A percentile compares a stretch with the other conserved stretches of the same genome.
phyloP scores from a whole-genome alignment of 2,113 vertebrate genomes.

The Sorex araneus region DNA sequence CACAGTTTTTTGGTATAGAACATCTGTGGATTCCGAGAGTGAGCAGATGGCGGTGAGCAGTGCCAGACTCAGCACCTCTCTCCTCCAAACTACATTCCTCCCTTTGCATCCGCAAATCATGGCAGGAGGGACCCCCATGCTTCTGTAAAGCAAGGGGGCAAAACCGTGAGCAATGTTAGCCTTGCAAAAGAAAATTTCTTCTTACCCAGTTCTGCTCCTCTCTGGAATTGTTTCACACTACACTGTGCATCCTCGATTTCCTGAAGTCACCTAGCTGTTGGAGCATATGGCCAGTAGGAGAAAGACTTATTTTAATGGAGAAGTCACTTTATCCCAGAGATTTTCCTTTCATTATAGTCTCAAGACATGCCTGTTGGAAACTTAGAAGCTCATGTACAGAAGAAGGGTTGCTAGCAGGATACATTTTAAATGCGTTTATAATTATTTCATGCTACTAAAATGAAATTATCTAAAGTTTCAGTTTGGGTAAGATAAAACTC shows the following conservation, averaged over 20 bases:
- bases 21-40: conserved; percentile 79
- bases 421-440: conserved; percentile 9
- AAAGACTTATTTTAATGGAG: conserved; percentile 44
- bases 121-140: background rate
- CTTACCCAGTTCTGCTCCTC: background rate
- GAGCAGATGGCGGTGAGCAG: conserved; percentile 78
- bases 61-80: conserved; percentile 76
- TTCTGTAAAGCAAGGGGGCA: conserved; percentile 48
- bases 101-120: conserved; percentile 26
- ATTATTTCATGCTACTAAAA: conserved; percentile 49
- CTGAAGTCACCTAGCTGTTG: conserved; percentile 50
- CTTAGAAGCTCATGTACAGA: background rate
- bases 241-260: conserved; percentile 53
- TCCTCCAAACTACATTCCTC: conserved; percentile 55
- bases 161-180: background rate
- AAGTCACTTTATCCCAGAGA: conserved; percentile 32
- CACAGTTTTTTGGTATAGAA: conserved; percentile 75
- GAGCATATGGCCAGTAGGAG: conserved; percentile 67
- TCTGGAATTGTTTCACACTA: conserved; percentile 45
- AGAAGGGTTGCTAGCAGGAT: conserved; percentile 21
- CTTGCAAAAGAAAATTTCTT: conserved; percentile 57
- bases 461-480: background rate
- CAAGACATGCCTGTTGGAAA: conserved; percentile 50
- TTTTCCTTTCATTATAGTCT: conserved; percentile 51
- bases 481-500: conserved; percentile 29